phyloP scores from a whole-genome alignment of 2,113 vertebrate genomes.

The Lycocorax pyrrhopterus region DNA sequence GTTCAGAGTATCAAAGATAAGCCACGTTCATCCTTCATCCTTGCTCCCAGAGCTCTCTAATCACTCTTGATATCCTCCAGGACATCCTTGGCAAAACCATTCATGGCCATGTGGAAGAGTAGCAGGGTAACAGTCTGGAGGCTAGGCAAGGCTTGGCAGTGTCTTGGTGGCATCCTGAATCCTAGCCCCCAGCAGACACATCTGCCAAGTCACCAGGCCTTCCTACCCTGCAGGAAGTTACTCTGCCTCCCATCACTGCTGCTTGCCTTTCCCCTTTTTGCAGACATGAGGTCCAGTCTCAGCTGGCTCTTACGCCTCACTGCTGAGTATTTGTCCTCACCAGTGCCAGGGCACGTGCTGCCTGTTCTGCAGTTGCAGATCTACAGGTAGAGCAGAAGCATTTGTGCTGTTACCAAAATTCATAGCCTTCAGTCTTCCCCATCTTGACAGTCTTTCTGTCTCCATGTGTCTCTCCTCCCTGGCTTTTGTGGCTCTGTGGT shows the following conservation, averaged over 20 bases:
- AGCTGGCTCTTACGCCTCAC: background rate
- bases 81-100: background rate
- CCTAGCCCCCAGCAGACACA: background rate
- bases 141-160: background rate
- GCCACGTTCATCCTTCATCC: background rate
- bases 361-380: background rate
- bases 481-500: background rate
- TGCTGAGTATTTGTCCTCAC: background rate
- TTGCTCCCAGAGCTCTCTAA: background rate
- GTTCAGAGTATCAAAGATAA: background rate
- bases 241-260: background rate
- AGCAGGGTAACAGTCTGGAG: background rate
- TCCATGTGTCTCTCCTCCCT: background rate
- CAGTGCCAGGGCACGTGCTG: background rate
- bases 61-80: background rate
- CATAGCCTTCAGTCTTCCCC: background rate
- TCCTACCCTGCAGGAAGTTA: background rate
- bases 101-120: background rate
- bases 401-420: background rate
- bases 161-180: background rate
- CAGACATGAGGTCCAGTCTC: background rate
- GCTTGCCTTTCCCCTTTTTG: background rate
- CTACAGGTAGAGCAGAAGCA: background rate
- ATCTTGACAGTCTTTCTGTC: background rate
- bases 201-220: rapidly evolving